These are phyloP conservation scores for Popillia japonica DNA, from an alignment of 1,140 invertebrate species.

Conservation along the genomic window DNA sequence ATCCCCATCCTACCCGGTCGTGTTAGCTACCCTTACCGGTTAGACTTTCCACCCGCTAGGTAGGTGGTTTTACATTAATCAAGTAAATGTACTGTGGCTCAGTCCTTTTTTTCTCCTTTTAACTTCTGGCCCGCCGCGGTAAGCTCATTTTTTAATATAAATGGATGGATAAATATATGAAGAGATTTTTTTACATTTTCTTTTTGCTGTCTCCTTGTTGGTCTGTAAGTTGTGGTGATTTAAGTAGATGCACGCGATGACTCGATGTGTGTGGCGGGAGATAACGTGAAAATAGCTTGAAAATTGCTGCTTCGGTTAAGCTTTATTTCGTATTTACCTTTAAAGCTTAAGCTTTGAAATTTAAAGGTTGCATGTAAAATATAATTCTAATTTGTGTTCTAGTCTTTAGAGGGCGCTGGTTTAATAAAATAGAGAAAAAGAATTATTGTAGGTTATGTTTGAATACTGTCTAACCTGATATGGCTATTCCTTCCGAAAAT, in stretches of 20 bases:
- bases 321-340: too few relatives aligned
- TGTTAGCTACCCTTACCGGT: neutral
- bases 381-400: too few relatives aligned
- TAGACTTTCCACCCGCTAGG: neutral
- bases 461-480: too few relatives aligned
- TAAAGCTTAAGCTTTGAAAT: too few relatives aligned
- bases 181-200: neutral
- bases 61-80: constrained; percentile 28
- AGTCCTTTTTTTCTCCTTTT: constrained; percentile 6
- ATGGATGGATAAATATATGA: constrained; percentile 11
- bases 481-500: too few relatives aligned
- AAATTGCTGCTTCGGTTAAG: too few relatives aligned
- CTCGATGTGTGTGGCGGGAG: neutral
- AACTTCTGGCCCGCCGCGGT: neutral
- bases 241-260: neutral
- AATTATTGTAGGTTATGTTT: too few relatives aligned
- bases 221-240: neutral
- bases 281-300: neutral
- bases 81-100: constrained; percentile 35
- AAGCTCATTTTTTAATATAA: constrained; percentile 16
- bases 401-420: too few relatives aligned
- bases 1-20: neutral
- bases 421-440: too few relatives aligned
- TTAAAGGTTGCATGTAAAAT: too few relatives aligned
- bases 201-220: neutral